Percentiles rank a stretch among this genome's conserved stretches.
Evolutionary conservation across 2,113 vertebrate genomes (phyloP).

Genomic region (Prunella fulvescens): DNA sequence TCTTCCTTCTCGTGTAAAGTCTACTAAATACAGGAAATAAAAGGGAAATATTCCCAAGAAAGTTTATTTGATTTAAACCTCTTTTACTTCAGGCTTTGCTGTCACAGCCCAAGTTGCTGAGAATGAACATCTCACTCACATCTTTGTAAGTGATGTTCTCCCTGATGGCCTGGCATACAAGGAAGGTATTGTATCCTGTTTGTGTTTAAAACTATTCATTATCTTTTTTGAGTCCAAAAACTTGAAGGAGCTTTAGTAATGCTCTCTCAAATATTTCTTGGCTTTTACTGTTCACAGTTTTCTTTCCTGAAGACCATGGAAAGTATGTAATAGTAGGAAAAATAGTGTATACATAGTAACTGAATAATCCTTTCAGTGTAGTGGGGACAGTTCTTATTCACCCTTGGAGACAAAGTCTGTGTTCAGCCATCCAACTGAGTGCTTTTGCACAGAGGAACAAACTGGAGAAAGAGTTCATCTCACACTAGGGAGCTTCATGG

Average conservation of each 20-base stretch:
- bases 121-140: constrained; percentile 76
- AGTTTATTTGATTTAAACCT: neutral
- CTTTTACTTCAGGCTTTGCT: constrained; percentile 80
- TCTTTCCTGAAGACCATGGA: neutral
- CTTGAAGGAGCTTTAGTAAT: neutral
- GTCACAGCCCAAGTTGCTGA: constrained; percentile 85
- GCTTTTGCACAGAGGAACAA: neutral
- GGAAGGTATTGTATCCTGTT: constrained; percentile 76
- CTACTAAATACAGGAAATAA: neutral
- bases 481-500: neutral
- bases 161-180: constrained; percentile 81
- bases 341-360: neutral
- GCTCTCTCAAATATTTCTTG: neutral
- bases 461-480: neutral
- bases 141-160: constrained; percentile 89
- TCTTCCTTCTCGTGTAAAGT: neutral
- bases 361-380: neutral
- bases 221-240: neutral
- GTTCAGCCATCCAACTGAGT: neutral
- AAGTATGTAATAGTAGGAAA: neutral
- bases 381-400: neutral
- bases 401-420: neutral
- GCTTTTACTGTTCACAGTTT: neutral
- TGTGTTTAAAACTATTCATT: neutral
- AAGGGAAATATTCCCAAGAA: neutral